A percentile compares a stretch with the other conserved stretches of the same genome.
phyloP scores from a whole-genome alignment of 2,797 vertebrate species.

The Sitta carolinensis region DNA sequence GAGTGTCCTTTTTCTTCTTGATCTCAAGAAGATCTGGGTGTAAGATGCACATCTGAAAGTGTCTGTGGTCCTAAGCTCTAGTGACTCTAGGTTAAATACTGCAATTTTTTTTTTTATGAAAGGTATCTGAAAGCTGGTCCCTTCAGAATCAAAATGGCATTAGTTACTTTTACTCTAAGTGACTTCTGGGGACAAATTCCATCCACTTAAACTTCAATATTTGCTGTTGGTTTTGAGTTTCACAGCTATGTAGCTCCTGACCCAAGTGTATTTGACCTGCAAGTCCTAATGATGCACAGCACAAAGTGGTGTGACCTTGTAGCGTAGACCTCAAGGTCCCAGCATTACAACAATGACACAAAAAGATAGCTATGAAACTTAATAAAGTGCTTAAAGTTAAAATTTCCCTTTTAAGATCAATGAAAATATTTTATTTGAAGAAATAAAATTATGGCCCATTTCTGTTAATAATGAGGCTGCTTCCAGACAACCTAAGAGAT shows the following conservation, averaged over 20 bases:
- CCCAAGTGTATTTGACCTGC: not conserved
- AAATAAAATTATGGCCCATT: slow-evolving; percentile 1
- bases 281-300: not conserved
- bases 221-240: not conserved
- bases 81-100: not conserved
- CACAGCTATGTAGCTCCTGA: not conserved
- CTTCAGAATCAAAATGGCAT: not conserved
- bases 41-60: not conserved
- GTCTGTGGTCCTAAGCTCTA: not conserved
- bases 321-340: not conserved
- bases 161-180: not conserved
- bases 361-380: not conserved
- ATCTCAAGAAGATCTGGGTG: not conserved
- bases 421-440: slow-evolving; percentile 23
- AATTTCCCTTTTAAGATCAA: slow-evolving; percentile 43
- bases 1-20: not conserved
- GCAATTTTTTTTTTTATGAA: not conserved
- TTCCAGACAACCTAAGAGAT: slow-evolving; percentile 17
- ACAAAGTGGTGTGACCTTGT: not conserved
- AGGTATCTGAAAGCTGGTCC: not conserved
- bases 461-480: slow-evolving; percentile 41
- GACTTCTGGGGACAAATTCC: not conserved
- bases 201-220: not conserved
- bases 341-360: not conserved
- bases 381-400: slow-evolving; percentile 37